phyloP scores from a whole-genome alignment of 2,888 invertebrate genomes.

The Vannuccia rotundouncinata region DNA sequence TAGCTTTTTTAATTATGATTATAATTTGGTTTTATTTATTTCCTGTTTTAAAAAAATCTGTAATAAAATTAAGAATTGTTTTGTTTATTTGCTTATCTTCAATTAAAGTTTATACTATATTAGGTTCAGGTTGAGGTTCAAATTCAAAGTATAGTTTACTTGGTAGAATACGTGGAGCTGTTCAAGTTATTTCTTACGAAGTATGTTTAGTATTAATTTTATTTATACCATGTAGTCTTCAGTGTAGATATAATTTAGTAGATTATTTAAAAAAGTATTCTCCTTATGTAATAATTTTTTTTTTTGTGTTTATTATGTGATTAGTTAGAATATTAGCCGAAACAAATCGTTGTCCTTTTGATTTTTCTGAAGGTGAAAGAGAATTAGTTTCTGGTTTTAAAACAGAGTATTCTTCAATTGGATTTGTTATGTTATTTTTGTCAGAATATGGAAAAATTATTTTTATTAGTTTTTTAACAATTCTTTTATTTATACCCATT shows the following conservation, averaged over 20 bases:
- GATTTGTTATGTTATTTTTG: conserved; percentile 31
- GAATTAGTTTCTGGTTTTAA: conserved; percentile 35
- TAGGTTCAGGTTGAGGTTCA: conserved; percentile 21
- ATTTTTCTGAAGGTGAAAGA: conserved; percentile 23
- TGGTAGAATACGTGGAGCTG: conserved; percentile 11
- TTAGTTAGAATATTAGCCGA: conserved; percentile 5
- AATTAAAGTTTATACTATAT: conserved; percentile 20
- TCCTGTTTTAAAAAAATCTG: conserved; percentile 2
- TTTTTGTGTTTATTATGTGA: conserved; percentile 8
- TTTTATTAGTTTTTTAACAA: conserved; percentile 59
- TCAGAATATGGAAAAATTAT: conserved; percentile 44
- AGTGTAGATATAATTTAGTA: not conserved
- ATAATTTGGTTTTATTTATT: conserved; percentile 22
- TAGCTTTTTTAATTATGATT: conserved; percentile 16
- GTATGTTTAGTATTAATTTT: conserved; percentile 19
- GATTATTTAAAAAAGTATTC: conserved; percentile 25
- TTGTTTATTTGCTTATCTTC: conserved; percentile 12
- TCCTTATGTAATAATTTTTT: conserved; percentile 13
- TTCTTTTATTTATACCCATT: conserved; percentile 19
- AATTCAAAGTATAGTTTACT: conserved; percentile 27
- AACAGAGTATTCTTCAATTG: conserved; percentile 27
- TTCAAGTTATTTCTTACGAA: conserved; percentile 25
- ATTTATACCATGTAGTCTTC: conserved; percentile 13
- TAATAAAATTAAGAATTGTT: not conserved
- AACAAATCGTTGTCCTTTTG: conserved; percentile 22